Evolutionary conservation across 2,797 vertebrate genomes (phyloP).

Genomic region (Microhierax caerulescens): DNA sequence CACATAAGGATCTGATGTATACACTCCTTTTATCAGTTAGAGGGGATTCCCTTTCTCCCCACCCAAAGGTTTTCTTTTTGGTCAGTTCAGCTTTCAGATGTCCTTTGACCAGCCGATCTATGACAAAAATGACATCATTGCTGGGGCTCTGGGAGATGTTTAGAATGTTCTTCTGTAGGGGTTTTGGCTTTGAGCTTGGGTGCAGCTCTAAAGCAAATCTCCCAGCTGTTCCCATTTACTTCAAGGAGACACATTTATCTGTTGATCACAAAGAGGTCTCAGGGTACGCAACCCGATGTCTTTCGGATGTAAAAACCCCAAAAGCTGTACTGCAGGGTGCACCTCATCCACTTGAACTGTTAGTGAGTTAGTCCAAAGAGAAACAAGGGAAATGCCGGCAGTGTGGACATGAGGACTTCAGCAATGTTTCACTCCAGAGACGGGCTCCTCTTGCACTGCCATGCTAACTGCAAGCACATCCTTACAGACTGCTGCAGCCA

Average conservation of each 20-base stretch:
- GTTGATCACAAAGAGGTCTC: neutral
- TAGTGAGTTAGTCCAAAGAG: neutral
- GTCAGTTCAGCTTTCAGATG: neutral
- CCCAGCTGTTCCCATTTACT: neutral
- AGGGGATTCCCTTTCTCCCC: neutral
- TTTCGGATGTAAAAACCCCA: neutral
- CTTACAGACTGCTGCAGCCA: neutral
- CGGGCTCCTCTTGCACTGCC: neutral
- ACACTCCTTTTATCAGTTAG: neutral
- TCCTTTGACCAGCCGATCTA: neutral
- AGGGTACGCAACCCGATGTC: neutral
- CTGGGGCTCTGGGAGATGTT: neutral
- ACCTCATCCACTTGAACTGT: neutral
- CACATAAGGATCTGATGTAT: fast-evolving
- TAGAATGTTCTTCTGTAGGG: neutral
- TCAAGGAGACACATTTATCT: neutral
- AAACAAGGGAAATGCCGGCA: neutral
- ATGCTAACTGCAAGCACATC: neutral
- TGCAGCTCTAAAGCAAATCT: neutral
- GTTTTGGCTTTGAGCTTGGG: neutral
- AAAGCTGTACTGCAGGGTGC: neutral
- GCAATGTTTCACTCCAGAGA: neutral
- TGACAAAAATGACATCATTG: neutral
- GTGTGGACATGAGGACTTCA: neutral
- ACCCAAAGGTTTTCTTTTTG: neutral